Evolutionary conservation across 2,888 invertebrate genomes (phyloP).

Genomic region (Lamellibrachia satsuma): DNA sequence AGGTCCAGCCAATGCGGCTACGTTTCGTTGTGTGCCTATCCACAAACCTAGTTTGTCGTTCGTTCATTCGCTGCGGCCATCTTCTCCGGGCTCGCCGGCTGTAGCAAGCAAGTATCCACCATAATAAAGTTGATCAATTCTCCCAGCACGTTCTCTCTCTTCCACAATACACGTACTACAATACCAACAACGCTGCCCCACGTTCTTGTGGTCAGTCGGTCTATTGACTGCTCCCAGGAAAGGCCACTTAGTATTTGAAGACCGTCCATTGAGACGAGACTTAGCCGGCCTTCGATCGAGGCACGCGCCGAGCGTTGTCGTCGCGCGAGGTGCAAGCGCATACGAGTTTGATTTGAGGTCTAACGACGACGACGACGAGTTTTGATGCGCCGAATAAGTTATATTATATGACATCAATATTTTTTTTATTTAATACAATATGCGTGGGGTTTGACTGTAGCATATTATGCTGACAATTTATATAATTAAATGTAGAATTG

Average conservation of each 20-base stretch:
- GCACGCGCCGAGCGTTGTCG: neutral
- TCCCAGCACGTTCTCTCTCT: neutral
- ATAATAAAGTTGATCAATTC: constrained; percentile 5
- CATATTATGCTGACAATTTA: too few species aligned
- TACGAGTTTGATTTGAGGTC: neutral
- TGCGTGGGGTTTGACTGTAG: neutral
- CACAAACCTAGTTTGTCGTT: too few species aligned
- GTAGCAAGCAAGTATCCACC: neutral
- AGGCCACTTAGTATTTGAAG: neutral
- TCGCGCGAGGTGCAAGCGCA: neutral
- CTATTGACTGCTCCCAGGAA: neutral
- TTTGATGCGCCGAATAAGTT: neutral
- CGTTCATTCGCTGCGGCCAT: neutral
- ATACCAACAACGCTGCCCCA: neutral
- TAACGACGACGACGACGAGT: neutral
- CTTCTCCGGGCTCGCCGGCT: neutral
- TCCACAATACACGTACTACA: neutral
- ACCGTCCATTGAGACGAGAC: neutral
- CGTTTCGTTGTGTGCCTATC: too few species aligned
- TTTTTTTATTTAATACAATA: neutral
- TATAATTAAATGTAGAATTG: neutral
- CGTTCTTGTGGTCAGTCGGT: neutral
- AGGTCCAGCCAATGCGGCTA: neutral
- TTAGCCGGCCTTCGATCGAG: neutral
- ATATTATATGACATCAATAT: neutral